Conservation (phyloP, 1,140 invertebrate species). For the Pemphigus obesinymphae region DNA sequence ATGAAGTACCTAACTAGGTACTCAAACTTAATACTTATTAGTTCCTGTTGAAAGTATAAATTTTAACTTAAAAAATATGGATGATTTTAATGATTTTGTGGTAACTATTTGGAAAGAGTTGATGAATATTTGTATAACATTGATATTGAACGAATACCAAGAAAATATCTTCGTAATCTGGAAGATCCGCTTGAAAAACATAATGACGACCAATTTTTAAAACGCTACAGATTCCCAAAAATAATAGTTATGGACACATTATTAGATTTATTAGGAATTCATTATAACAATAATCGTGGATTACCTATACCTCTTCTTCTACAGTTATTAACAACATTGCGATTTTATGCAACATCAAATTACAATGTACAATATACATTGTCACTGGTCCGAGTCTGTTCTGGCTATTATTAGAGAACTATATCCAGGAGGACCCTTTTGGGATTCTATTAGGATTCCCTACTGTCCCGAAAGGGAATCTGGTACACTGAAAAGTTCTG, state of each 20-base stretch:
- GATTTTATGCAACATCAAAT: neutral
- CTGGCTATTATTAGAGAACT: too few relatives aligned
- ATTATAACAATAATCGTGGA: conserved; percentile 9
- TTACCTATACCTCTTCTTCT: conserved; percentile 10
- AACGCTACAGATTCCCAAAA: neutral
- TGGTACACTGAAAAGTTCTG: too few relatives aligned
- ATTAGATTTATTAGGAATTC: neutral
- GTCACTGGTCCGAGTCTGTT: too few relatives aligned
- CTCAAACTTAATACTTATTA: too few relatives aligned
- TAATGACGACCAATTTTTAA: neutral
- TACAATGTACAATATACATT: too few relatives aligned
- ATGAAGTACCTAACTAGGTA: too few relatives aligned
- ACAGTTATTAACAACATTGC: neutral
- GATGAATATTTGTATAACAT: neutral
- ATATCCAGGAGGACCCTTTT: too few relatives aligned
- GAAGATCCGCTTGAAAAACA: neutral
- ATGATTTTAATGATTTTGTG: neutral
- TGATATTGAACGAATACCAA: neutral
- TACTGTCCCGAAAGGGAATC: too few relatives aligned
- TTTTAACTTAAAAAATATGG: neutral
- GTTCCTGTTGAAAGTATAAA: too few relatives aligned
- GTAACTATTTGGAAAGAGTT: neutral
- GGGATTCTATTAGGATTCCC: too few relatives aligned
- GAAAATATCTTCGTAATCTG: neutral
- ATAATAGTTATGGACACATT: neutral